Percentiles rank a stretch among this genome's conserved stretches.
phyloP scores from a whole-genome alignment of 2,888 invertebrate genomes.

The Chironomus tentans region DNA sequence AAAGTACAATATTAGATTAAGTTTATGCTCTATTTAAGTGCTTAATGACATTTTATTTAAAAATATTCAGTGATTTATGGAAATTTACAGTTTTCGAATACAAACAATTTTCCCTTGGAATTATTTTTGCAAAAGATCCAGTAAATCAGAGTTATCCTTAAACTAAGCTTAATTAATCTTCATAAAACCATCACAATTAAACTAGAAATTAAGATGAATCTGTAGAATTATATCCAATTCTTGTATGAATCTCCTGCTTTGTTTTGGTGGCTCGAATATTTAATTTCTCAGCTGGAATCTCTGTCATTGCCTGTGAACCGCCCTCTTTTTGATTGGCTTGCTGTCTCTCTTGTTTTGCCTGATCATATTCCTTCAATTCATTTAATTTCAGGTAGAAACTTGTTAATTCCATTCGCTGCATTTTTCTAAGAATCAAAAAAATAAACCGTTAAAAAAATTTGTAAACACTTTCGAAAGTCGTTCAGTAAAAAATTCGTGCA shows the following conservation, averaged over 20 bases:
- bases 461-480: neutral
- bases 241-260: conserved; percentile 5
- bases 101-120: no score
- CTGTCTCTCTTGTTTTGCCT: conserved; percentile 13
- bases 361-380: conserved; percentile 26
- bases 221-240: conserved; percentile 4
- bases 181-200: no score
- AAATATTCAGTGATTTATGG: no score
- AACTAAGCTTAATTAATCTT: no score
- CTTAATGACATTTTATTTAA: no score
- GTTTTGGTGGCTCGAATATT: conserved; percentile 4
- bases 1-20: no score
- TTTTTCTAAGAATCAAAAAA: neutral
- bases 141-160: no score
- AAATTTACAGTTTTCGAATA: no score
- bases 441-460: neutral
- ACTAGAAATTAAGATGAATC: no score
- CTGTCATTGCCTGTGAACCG: neutral
- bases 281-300: neutral
- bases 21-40: no score
- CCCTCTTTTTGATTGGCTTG: neutral
- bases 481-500: neutral
- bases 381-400: conserved; percentile 17
- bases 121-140: no score
- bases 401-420: conserved; percentile 20